Evolutionary conservation across 2,888 invertebrate genomes (phyloP), one percentile per base, ranked within the genome.

Genomic region (Iselma pallidipennis): DNA sequence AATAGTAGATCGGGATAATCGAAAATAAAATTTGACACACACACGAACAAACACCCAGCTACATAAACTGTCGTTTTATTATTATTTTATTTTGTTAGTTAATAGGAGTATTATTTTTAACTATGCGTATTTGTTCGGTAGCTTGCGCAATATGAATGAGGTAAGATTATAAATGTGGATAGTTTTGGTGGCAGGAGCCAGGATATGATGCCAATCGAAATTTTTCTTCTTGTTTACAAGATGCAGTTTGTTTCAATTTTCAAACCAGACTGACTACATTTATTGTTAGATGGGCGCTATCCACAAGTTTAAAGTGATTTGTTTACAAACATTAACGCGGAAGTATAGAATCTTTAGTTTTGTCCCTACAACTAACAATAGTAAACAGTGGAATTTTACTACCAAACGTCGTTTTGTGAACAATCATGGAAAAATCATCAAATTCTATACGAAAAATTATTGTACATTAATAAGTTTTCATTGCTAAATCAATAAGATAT

Each of bases 271-370:
- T 33, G 12, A 33, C 4, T 33, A 33, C 33, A 33, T 2, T n/a
- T n/a, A n/a, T n/a, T n/a, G n/a, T n/a, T n/a, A n/a, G n/a, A n/a
- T n/a, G n/a, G n/a, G n/a, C n/a, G n/a, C n/a, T n/a, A n/a, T 33
- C 14, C 2, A 16, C 1, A 37, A 16, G 3, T 14, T 49, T 59
- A 56, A 63, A 63, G 37, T 56, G 59, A 57, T 63, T 59, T 63
- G 63, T 63, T 63, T 63, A 63, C 63, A 63, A 63, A 63, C 63
- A 63, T 19, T 14, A 50, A 63, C 49, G 26, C 48, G 63, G 63
- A 63, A 63, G 59, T n/a, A n/a, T n/a, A n/a, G n/a, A n/a, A n/a
- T n/a, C n/a, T n/a, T n/a, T n/a, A n/a, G n/a, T n/a, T n/a, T n/a
- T n/a, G n/a, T n/a, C n/a, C n/a, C n/a, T n/a, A n/a, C n/a, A n/a